These are phyloP conservation scores for Ptiloglossa arizonensis DNA, from an alignment of 1,140 invertebrate species.

Conservation along the genomic window DNA sequence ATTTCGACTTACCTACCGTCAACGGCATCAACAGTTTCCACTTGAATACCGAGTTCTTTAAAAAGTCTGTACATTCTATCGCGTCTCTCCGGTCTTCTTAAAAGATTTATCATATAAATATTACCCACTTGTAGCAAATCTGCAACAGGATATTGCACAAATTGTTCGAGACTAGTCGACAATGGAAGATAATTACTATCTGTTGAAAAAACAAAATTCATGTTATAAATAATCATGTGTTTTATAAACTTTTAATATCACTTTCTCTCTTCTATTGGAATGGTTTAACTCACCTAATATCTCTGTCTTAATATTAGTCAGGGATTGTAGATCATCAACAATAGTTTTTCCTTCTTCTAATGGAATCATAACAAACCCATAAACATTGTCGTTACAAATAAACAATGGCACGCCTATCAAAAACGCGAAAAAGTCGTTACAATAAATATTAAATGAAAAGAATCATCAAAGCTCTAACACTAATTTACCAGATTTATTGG, in stretches of 20 bases:
- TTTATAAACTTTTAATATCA: background rate
- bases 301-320: slow-evolving; percentile 91
- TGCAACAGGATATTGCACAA: slow-evolving; percentile 81
- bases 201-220: slow-evolving; percentile 28
- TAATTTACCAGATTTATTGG: slow-evolving; percentile 86
- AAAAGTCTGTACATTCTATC: slow-evolving; percentile 90
- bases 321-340: slow-evolving; percentile 86
- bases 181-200: slow-evolving; percentile 65
- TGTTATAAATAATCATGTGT: background rate
- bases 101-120: slow-evolving; percentile 96
- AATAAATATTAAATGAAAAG: background rate
- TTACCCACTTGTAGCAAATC: slow-evolving; percentile 87
- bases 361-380: slow-evolving; percentile 92
- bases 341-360: slow-evolving; percentile 87
- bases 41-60: slow-evolving; percentile 90
- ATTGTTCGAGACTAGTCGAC: slow-evolving; percentile 72
- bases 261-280: background rate
- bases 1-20: slow-evolving; percentile 90
- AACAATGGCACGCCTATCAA: slow-evolving; percentile 86
- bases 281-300: slow-evolving; percentile 83
- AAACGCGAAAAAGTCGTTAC: background rate
- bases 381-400: slow-evolving; percentile 91
- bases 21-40: slow-evolving; percentile 89
- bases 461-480: slow-evolving; percentile 13
- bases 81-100: slow-evolving; percentile 89